Evolutionary conservation across 2,888 invertebrate species (phyloP).

Genomic region (Charanyca ferruginea): DNA sequence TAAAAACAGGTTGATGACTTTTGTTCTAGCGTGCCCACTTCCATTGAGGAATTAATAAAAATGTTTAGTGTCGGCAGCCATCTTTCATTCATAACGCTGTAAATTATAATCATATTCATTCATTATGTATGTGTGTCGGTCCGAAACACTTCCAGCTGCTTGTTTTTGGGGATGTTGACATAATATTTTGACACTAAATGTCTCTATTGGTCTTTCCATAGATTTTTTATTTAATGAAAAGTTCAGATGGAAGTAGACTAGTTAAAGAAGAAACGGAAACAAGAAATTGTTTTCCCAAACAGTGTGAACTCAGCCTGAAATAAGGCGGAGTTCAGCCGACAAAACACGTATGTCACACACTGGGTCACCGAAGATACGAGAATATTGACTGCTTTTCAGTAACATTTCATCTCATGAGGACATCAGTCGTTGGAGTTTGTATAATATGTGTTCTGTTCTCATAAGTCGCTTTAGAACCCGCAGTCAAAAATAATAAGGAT

Average conservation of each 20-base stretch:
- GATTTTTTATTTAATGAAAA: background rate
- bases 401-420: background rate
- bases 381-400: background rate
- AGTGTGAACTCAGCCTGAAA: background rate
- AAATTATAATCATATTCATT: conserved; percentile 29
- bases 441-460: background rate
- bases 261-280: background rate
- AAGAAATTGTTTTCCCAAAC: background rate
- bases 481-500: too few relatives aligned
- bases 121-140: conserved; percentile 26
- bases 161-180: background rate
- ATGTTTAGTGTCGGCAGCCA: conserved; percentile 47
- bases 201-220: background rate
- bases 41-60: conserved; percentile 53
- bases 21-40: conserved; percentile 30
- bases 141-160: conserved; percentile 21
- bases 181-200: too few relatives aligned
- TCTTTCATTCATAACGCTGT: conserved; percentile 48
- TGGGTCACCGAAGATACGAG: background rate
- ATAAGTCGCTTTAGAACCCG: background rate
- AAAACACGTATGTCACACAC: background rate
- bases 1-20: conserved; percentile 39
- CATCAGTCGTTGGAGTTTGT: too few relatives aligned
- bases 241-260: background rate
- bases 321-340: background rate